Conservation (phyloP, 2,888 invertebrate species). For the Trichogramma evanescens region DNA sequence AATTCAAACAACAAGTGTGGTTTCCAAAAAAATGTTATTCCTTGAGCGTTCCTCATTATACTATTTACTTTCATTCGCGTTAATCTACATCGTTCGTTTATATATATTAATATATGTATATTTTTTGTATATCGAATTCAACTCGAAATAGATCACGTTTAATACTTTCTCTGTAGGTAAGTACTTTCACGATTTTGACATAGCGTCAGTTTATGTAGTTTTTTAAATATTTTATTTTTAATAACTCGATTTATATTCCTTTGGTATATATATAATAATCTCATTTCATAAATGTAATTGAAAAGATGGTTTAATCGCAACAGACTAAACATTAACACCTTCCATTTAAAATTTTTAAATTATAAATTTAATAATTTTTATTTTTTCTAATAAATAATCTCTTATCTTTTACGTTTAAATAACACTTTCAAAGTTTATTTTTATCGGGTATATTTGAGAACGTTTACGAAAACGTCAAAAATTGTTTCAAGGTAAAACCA, state of each 20-base stretch:
- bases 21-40: not conserved
- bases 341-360: not conserved
- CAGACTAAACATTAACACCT: not conserved
- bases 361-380: not conserved
- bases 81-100: not conserved
- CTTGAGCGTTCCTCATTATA: slow-evolving; percentile 16
- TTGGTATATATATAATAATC: not conserved
- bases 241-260: slow-evolving; percentile 16
- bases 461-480: too few relatives aligned
- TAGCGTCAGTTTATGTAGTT: not conserved
- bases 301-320: too few relatives aligned
- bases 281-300: too few relatives aligned
- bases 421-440: too few relatives aligned
- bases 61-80: slow-evolving; percentile 4
- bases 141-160: slow-evolving; percentile 1
- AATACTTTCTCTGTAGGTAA: slow-evolving; percentile 30
- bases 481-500: too few relatives aligned
- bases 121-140: not conserved
- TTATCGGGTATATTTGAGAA: too few relatives aligned
- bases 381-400: not conserved
- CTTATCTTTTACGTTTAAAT: too few relatives aligned
- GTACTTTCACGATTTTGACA: slow-evolving; percentile 38
- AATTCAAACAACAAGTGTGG: slow-evolving; percentile 2
- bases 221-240: slow-evolving; percentile 14
- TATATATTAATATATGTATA: slow-evolving; percentile 16